phyloP scores from a whole-genome alignment of 2,113 vertebrate genomes.

The Balaenoptera acutorostrata region DNA sequence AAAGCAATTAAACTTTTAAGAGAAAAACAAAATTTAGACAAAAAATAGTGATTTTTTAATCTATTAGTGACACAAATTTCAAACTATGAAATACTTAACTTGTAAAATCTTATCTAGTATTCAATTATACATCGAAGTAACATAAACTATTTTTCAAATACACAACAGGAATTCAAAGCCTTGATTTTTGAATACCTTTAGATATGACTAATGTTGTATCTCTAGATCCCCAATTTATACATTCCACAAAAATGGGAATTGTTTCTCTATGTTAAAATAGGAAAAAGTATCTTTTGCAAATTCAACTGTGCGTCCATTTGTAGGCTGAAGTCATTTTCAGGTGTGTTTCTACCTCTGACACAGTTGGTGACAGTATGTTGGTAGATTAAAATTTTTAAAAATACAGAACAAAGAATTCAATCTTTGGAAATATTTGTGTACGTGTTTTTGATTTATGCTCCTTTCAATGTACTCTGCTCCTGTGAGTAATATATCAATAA shows the following conservation, averaged over 20 bases:
- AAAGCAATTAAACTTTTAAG: not conserved
- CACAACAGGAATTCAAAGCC: not conserved
- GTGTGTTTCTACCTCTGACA: not conserved
- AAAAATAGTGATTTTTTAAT: not conserved
- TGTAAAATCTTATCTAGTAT: not conserved
- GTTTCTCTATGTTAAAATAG: not conserved
- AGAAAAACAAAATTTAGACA: not conserved
- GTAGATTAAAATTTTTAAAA: not conserved
- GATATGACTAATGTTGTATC: not conserved
- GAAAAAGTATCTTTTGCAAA: not conserved
- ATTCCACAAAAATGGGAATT: not conserved
- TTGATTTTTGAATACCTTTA: not conserved
- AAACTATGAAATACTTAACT: not conserved
- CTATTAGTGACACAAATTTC: not conserved
- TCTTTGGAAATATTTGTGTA: not conserved
- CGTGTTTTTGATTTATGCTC: slow-evolving; percentile 10
- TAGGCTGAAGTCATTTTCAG: not conserved
- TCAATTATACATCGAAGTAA: not conserved
- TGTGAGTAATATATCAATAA: slow-evolving; percentile 12
- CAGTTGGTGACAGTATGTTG: not conserved
- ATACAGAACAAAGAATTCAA: not conserved
- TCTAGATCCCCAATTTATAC: not conserved
- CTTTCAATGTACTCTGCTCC: not conserved
- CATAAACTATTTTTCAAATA: not conserved
- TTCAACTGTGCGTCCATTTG: not conserved